Evolutionary conservation across 1,140 invertebrate genomes (phyloP).

Genomic region (Lasaia peninsularis): DNA sequence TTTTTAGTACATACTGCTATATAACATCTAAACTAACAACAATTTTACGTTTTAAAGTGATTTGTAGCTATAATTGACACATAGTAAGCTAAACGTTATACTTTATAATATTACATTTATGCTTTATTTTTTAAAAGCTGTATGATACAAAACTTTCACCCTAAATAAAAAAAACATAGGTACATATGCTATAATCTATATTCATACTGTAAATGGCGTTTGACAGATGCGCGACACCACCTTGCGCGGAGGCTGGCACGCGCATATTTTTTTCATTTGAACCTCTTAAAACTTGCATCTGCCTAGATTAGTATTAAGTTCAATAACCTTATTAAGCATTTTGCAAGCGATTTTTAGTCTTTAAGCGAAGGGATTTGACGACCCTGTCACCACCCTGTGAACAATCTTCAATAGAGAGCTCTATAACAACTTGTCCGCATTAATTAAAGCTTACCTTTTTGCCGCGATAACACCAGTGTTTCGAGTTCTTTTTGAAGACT

Average conservation of each 20-base stretch:
- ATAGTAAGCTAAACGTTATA: too few relatives aligned
- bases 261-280: conserved; percentile 8
- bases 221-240: conserved; percentile 4
- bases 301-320: neutral
- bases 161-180: neutral
- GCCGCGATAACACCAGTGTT: too few relatives aligned
- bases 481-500: too few relatives aligned
- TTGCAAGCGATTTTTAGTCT: neutral
- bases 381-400: too few relatives aligned
- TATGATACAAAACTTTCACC: neutral
- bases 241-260: conserved; percentile 5
- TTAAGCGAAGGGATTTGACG: too few relatives aligned
- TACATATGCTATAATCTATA: neutral
- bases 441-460: too few relatives aligned
- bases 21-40: too few relatives aligned
- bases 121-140: neutral
- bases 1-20: too few relatives aligned
- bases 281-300: conserved; percentile 4
- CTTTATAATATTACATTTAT: neutral
- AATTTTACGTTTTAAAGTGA: too few relatives aligned
- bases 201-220: neutral
- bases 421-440: too few relatives aligned
- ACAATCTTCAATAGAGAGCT: too few relatives aligned
- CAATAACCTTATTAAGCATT: conserved; percentile 5
- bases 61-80: too few relatives aligned